Conservation (phyloP, 2,797 vertebrate genomes). For the Melanotaenia pygmaea region DNA sequence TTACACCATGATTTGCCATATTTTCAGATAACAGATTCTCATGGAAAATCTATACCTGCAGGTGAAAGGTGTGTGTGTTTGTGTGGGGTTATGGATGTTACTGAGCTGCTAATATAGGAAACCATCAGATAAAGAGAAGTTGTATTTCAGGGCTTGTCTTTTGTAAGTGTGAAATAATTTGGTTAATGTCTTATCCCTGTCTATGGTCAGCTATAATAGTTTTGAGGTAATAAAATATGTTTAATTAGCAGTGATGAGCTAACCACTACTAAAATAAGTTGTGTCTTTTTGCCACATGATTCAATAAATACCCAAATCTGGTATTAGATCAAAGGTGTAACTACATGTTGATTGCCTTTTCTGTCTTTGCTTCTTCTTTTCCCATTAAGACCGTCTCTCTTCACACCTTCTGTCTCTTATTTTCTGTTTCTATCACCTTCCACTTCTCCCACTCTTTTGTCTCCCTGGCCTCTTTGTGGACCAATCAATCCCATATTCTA, state of each 20-base stretch:
- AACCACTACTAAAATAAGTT: constrained; percentile 20
- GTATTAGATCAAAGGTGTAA: constrained; percentile 2
- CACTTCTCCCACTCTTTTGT: constrained; percentile 18
- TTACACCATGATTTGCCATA: constrained; percentile 35
- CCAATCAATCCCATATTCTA: constrained; percentile 78
- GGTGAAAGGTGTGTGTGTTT: constrained; percentile 16
- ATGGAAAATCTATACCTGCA: constrained; percentile 31
- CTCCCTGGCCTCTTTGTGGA: constrained; percentile 47
- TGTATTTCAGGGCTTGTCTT: neutral
- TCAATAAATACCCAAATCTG: neutral
- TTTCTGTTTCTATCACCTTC: constrained; percentile 11
- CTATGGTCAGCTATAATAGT: constrained; percentile 32
- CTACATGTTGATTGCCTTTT: constrained; percentile 19
- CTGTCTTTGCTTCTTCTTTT: constrained; percentile 8
- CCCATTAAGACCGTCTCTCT: neutral
- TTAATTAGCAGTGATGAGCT: constrained; percentile 62
- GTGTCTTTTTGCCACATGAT: neutral
- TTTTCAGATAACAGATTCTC: constrained; percentile 35
- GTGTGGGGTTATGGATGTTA: constrained; percentile 3
- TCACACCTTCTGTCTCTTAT: constrained; percentile 1
- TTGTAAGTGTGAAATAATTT: constrained; percentile 43
- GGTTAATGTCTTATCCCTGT: constrained; percentile 51
- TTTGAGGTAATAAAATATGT: constrained; percentile 50
- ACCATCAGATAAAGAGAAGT: constrained; percentile 7
- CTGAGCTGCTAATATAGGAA: neutral